Base-by-base conservation (phyloP, 2,888 invertebrate genomes). In the Selenia dentaria region DNA sequence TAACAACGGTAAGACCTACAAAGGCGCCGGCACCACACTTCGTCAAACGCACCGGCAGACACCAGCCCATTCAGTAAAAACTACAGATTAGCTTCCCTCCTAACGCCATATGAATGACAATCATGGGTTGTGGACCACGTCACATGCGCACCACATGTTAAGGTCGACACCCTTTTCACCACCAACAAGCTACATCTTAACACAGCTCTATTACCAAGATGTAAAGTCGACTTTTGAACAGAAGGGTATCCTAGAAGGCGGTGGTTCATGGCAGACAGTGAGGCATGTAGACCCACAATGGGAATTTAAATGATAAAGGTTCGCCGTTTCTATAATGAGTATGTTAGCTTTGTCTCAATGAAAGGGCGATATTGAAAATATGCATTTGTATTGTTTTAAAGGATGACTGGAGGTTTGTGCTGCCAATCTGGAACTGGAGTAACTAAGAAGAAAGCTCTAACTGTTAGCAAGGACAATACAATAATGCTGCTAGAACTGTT, bases 261-360 rank as follows among this genome's bases (percentile, higher is more conserved):
- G 36, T 36, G 5, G 11, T 31, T 27, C 41, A 29, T 38, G 55
- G 61, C 33, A 56, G 64, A 57, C 60, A 53, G 40, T 34, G 33
- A 60, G 67, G 64, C 59, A 63, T 60, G 60, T 48, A 34, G 57
- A 59, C 43, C 50, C 41, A 59, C 68, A 70, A 63, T 69, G 59
- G 46, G 58, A 69, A 74, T 73, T 70, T 66, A 62, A 72, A 72
- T 69, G 57, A 62, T 53, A 54, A 51, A 52, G 56, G 38, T 33
- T 54, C 38, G 51, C 51, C 48, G 55, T 59, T 63, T 61, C 61
- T 53, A 53, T 55, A 61, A 69, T 62, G 54, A 51, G 48, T 50
- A 51, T 48, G 50, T 16, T 2, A 22, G 41, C 43, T 26, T 20
- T 28, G 25, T 35, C 42, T 51, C 31, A 59, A 61, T 59, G 43